These are phyloP conservation scores for Leuciscus idus DNA, from an alignment of 2,113 vertebrate species.

Conservation along the genomic window DNA sequence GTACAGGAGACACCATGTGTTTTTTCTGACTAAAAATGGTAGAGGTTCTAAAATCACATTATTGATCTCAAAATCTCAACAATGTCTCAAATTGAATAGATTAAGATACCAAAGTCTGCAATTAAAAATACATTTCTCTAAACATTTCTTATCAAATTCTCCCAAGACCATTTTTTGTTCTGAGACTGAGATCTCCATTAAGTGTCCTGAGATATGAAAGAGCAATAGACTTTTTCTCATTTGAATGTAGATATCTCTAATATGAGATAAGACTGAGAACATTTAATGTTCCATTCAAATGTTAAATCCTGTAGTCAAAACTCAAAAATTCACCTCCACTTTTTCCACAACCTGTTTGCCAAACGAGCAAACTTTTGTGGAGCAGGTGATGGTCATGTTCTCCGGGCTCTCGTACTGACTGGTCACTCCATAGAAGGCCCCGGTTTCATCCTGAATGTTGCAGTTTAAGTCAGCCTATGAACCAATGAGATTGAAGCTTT, in stretches of 20 bases:
- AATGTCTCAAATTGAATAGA: neutral
- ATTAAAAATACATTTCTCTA: neutral
- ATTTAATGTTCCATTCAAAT: neutral
- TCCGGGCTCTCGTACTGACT: constrained; percentile 98
- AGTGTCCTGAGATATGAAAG: neutral
- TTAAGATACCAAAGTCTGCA: neutral
- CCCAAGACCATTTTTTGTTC: neutral
- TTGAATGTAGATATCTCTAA: no score
- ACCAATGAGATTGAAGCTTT: neutral
- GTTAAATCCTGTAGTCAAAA: neutral
- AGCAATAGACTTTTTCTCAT: neutral
- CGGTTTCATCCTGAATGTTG: constrained; percentile 94
- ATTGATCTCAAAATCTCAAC: neutral
- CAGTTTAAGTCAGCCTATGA: constrained; percentile 95
- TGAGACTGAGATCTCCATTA: neutral
- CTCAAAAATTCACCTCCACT: constrained; percentile 86
- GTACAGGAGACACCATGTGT: no score
- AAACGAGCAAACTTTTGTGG: constrained; percentile 99
- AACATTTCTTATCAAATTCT: neutral
- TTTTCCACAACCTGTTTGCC: constrained; percentile 99
- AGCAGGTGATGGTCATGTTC: constrained; percentile 99
- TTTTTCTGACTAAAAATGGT: neutral
- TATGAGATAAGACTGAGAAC: neutral
- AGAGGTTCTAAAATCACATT: neutral
- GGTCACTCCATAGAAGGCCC: constrained; percentile 95